Evolutionary conservation across 2,113 vertebrate genomes (phyloP).

Genomic region (Ictalurus furcatus): DNA sequence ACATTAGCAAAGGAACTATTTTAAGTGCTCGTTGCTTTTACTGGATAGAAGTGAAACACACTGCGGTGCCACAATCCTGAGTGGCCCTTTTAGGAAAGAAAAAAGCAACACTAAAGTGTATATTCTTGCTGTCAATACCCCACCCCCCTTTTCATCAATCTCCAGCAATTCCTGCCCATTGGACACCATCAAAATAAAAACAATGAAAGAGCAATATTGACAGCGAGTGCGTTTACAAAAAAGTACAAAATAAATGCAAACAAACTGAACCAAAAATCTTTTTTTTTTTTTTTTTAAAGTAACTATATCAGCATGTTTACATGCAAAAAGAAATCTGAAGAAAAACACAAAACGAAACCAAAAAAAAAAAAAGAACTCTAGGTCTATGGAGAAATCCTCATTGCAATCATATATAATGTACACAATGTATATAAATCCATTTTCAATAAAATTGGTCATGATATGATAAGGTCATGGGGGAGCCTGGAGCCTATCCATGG

Average conservation of each 20-base stretch:
- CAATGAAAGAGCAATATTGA: not conserved
- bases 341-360: not conserved
- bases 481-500: too few relatives aligned
- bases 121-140: not conserved
- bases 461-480: too few relatives aligned
- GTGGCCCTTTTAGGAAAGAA: not conserved
- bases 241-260: not conserved
- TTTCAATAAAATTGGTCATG: too few relatives aligned
- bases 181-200: not conserved
- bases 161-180: not conserved
- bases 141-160: not conserved
- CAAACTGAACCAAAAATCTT: not conserved
- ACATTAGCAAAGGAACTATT: not conserved
- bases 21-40: conserved; percentile 10
- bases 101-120: not conserved
- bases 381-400: not conserved
- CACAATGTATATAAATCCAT: not conserved
- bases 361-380: too few relatives aligned
- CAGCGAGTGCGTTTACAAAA: not conserved
- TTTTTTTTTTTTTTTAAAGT: too few relatives aligned
- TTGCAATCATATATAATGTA: not conserved
- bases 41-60: conserved; percentile 16
- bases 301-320: not conserved
- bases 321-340: not conserved
- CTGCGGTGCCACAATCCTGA: not conserved